phyloP scores from a whole-genome alignment of 2,888 invertebrate genomes.

The Cyrtodaria siliqua region DNA sequence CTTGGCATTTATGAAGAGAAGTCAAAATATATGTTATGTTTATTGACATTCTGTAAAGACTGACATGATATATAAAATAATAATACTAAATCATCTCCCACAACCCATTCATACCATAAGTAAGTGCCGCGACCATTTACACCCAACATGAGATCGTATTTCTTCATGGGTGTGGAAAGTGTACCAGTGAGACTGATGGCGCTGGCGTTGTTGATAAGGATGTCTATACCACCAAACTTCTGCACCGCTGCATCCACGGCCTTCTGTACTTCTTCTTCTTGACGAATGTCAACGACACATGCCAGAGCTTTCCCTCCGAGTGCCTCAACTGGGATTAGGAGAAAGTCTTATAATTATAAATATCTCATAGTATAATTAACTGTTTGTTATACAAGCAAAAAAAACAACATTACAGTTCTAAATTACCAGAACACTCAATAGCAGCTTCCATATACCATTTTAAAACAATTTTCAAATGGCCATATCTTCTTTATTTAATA shows the following conservation, averaged over 20 bases:
- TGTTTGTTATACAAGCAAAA: no score
- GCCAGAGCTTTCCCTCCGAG: slow-evolving; percentile 95
- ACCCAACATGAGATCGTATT: slow-evolving; percentile 97
- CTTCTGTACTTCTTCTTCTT: slow-evolving; percentile 90
- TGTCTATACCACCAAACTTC: slow-evolving; percentile 98
- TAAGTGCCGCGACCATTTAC: slow-evolving; percentile 98
- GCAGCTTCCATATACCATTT: no score
- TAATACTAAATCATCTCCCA: no score
- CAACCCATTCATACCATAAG: slow-evolving; percentile 91
- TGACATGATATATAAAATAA: no score
- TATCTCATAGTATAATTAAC: no score
- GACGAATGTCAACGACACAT: slow-evolving; percentile 95
- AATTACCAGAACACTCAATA: no score
- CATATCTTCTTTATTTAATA: no score
- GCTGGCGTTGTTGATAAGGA: slow-evolving; percentile 97
- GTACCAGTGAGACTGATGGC: slow-evolving; percentile 93
- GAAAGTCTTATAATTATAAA: background rate
- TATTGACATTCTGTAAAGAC: no score
- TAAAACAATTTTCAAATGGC: no score
- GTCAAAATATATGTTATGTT: no score
- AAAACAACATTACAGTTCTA: no score
- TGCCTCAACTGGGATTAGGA: slow-evolving; percentile 90
- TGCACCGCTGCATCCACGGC: slow-evolving; percentile 89
- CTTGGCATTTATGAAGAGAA: no score
- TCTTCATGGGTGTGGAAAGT: slow-evolving; percentile 95